A percentile compares a stretch with the other conserved stretches of the same genome.
Conservation (phyloP, 2,113 vertebrate genomes). For the Tonatia bakeri region DNA sequence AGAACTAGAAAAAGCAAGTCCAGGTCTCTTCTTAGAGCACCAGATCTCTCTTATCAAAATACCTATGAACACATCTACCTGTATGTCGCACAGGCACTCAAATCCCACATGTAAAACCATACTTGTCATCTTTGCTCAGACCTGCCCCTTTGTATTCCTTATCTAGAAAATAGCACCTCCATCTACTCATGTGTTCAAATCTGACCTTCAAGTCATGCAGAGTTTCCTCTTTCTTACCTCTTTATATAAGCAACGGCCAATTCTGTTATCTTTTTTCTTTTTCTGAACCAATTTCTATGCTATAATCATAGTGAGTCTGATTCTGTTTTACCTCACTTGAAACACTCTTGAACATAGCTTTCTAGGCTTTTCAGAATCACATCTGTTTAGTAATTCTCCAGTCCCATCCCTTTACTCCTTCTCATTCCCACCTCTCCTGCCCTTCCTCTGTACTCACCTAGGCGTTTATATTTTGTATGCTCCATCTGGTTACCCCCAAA, state of each 20-base stretch:
- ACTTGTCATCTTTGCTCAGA: background rate
- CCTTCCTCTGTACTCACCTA: background rate
- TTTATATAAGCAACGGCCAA: background rate
- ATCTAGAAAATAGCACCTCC: background rate
- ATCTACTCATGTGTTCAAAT: background rate
- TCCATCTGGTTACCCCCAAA: background rate
- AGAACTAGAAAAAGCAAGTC: background rate
- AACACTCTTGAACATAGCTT: background rate
- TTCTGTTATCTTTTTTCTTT: background rate
- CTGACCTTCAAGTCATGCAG: background rate
- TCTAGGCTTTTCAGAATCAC: background rate
- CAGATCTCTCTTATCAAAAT: background rate
- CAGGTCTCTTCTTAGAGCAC: background rate
- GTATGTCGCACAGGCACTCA: background rate
- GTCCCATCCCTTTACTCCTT: background rate
- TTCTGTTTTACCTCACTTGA: background rate
- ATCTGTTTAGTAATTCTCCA: background rate
- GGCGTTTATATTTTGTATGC: background rate
- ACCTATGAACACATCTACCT: background rate
- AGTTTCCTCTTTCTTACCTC: background rate
- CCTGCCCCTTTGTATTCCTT: background rate
- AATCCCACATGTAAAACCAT: background rate
- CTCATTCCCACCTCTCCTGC: background rate
- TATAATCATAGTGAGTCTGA: background rate
- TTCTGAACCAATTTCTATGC: background rate